Base-by-base conservation (phyloP, 2,888 invertebrate genomes). In the Prenolepis imparis region DNA sequence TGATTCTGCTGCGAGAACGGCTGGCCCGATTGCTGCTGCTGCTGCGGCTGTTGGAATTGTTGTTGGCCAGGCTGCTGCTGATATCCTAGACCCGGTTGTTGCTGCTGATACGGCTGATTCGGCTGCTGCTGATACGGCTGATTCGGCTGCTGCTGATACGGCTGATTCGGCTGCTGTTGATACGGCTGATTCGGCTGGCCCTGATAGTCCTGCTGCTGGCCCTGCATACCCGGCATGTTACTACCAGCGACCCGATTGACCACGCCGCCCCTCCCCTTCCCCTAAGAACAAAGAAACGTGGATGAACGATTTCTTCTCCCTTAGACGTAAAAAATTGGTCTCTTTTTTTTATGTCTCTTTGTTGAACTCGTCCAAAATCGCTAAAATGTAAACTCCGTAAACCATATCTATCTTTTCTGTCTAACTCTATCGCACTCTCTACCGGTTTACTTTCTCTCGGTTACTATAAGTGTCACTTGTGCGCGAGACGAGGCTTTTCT, bases 181-280 rank as follows among this genome's bases (percentile, higher is more conserved):
- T 88, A 90, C 44, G 84, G 85, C 82, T 93, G 92, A 66, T 91
- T 90, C 57, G 91, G 92, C 73, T 93, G 93, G 72, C 87, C 86
- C 81, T 89, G 93, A 64, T 91, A 90, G 36, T 90, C 90, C 61
- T 90, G 92, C 64, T 92, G 94, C 90, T 93, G 93, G 63, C 93
- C 94, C 94, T 94, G 95, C 92, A 95, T 95, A 95, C 95, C 96
- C 95, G 96, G 96, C 95, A 96, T 96, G 96, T 96, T 96, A 96
- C 92, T 94, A 96, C 95, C 95, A 96, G 95, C 95, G 93, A 91
- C 94, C 93, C 94, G 95, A 94, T 95, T 95, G 95, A 94, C 96
- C 95, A 95, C 95, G 95, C 96, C 96, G 96, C 95, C 96, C 96
- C 96, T 96, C 96, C 95, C 96, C 95, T 96, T 96, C 96, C 95